Evolutionary conservation across 2,797 vertebrate species (phyloP).

Genomic region (Phataginus tetradactyla): DNA sequence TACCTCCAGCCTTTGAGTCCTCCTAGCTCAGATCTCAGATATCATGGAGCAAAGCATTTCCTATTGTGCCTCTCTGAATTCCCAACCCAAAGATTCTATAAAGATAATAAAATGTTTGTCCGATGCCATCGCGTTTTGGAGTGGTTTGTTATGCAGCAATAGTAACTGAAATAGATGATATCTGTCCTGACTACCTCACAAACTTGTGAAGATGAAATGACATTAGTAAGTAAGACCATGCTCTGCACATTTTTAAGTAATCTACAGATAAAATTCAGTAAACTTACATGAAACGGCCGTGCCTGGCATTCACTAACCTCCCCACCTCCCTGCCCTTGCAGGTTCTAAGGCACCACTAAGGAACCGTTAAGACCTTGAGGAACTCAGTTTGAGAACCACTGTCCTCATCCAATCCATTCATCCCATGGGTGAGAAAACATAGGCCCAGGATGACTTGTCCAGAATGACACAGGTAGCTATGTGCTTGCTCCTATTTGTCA

Average conservation of each 20-base stretch:
- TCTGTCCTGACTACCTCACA: neutral
- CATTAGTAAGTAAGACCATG: neutral
- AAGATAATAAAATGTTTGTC: neutral
- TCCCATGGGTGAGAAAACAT: neutral
- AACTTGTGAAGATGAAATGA: neutral
- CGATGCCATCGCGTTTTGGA: neutral
- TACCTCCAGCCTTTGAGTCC: neutral
- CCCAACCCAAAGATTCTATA: neutral
- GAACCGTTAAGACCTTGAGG: neutral
- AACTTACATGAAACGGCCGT: neutral
- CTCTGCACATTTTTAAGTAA: neutral
- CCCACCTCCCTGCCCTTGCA: neutral
- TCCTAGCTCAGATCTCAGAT: neutral
- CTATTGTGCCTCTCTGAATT: neutral
- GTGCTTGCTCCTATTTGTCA: neutral
- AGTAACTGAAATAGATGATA: neutral
- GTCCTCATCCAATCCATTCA: neutral
- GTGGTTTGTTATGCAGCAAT: neutral
- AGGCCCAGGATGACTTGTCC: constrained; percentile 1
- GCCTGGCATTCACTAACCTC: neutral
- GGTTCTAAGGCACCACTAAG: neutral
- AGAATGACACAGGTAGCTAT: neutral
- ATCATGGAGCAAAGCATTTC: neutral
- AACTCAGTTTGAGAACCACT: neutral
- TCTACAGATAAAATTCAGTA: neutral